phyloP scores from a whole-genome alignment of 2,797 vertebrate genomes.

The Coendou prehensilis region DNA sequence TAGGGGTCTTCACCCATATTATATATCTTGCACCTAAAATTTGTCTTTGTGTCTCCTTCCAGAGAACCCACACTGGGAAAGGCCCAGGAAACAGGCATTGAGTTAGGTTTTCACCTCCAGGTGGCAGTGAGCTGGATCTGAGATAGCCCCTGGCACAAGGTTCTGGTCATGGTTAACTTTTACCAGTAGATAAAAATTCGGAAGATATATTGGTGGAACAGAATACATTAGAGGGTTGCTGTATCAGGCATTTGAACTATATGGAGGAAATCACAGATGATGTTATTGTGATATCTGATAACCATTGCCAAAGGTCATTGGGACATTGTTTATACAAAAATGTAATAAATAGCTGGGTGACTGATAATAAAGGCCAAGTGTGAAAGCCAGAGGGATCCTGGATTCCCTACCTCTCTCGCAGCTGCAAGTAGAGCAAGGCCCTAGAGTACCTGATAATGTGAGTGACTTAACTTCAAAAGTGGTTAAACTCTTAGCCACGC shows the following conservation, averaged over 20 bases:
- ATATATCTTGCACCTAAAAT: neutral
- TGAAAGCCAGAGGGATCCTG: neutral
- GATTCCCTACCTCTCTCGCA: neutral
- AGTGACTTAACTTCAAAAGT: neutral
- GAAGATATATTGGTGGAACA: neutral
- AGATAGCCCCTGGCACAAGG: neutral
- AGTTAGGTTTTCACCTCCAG: neutral
- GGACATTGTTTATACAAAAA: neutral
- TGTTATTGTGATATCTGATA: neutral
- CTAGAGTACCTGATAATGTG: neutral
- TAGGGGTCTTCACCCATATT: neutral
- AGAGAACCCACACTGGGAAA: neutral
- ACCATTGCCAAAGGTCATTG: neutral
- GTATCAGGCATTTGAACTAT: neutral
- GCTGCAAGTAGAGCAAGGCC: neutral
- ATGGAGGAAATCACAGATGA: neutral
- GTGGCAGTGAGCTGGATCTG: neutral
- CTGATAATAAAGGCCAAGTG: neutral
- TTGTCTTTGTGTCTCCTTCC: neutral
- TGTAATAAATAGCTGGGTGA: neutral
- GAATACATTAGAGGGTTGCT: neutral
- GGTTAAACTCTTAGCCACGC: neutral
- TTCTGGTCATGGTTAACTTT: neutral
- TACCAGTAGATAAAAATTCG: neutral
- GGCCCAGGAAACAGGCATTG: neutral